phyloP scores from a whole-genome alignment of 2,113 vertebrate genomes.

The Gila orcuttii region DNA sequence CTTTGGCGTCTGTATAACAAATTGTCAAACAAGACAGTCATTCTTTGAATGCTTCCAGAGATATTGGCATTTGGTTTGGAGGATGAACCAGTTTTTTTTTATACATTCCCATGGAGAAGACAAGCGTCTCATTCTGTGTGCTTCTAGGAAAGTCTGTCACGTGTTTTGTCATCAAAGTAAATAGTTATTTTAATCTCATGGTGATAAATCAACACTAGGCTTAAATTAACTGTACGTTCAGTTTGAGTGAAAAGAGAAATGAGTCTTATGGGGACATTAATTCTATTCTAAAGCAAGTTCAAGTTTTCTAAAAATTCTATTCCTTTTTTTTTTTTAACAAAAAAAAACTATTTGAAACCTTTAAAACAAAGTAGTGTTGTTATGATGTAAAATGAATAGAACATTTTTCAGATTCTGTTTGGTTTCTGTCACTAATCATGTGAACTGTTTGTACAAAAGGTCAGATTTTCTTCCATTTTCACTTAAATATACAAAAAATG shows the following conservation, averaged over 20 bases:
- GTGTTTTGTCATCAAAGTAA: slow-evolving; percentile 12
- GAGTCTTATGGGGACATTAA: not conserved
- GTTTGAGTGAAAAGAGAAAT: not conserved
- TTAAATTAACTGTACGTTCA: not conserved
- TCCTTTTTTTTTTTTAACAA: no score
- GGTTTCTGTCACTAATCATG: not conserved
- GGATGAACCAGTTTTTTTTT: slow-evolving; percentile 14
- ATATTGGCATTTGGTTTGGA: not conserved
- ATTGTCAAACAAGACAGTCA: not conserved
- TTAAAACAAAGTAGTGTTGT: no score
- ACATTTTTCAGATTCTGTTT: not conserved
- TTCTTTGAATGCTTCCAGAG: slow-evolving; percentile 4
- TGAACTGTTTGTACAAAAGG: not conserved
- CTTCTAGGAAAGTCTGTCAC: not conserved
- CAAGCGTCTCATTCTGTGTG: not conserved
- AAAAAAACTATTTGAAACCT: not conserved
- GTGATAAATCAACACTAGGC: not conserved
- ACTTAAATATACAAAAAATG: not conserved
- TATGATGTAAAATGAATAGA: not conserved
- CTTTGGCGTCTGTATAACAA: not conserved
- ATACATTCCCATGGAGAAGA: not conserved
- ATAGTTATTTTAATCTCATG: not conserved
- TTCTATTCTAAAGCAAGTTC: not conserved
- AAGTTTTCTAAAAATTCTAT: no score
- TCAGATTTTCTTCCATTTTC: not conserved